Evolutionary conservation across 2,888 invertebrate genomes (phyloP), one percentile per base, ranked within the genome.

Genomic region (Oscheius sp.): DNA sequence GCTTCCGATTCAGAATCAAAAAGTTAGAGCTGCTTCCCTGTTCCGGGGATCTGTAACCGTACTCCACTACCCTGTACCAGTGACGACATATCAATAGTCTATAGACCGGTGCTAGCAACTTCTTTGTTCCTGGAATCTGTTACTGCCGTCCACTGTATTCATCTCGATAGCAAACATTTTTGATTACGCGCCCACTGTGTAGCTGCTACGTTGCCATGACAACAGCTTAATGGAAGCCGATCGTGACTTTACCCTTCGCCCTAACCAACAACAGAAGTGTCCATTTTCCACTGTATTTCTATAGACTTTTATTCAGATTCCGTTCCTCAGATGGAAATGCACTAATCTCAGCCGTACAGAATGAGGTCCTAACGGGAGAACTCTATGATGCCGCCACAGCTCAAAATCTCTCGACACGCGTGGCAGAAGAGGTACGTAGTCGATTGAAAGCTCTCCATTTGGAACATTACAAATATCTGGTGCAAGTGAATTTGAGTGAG

Each of bases 391-490:
- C 32, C 33, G 48, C 51, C 9, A 72, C 57, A 11, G 47, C 50
- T 2, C 42, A 63, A 33, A 29, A 63, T 11, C 35, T 75, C 13
- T 35, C 37, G 11, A 50, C 21, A 10, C 10, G 35, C 9, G 62
- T 75, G 5, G 71, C 75, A 5, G 65, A 57, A 32, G 75, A 75
- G 33, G 55, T 72, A 11, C 29, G 75, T 13, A 35, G 21, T 57
- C 37, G 57, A 37, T 42, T 73, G n/a, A 73, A 66, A 35, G 48
- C 42, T 50, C 21, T 66, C 29, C 11, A 53, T n/a, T 57, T 75
- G 3, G 70, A 73, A 2, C 35, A 65, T 35, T 75, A 75, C 42
- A 75, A 75, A 50, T 75, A 72, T 42, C 35, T 75, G 4, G 66
- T 75, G 2, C 75, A 75, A 47, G 71, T 75, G 2, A 50, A 50